Evolutionary conservation across 1,140 invertebrate species (phyloP), one percentile per base, ranked within the genome.

Genomic region (Drosophila seguyi): DNA sequence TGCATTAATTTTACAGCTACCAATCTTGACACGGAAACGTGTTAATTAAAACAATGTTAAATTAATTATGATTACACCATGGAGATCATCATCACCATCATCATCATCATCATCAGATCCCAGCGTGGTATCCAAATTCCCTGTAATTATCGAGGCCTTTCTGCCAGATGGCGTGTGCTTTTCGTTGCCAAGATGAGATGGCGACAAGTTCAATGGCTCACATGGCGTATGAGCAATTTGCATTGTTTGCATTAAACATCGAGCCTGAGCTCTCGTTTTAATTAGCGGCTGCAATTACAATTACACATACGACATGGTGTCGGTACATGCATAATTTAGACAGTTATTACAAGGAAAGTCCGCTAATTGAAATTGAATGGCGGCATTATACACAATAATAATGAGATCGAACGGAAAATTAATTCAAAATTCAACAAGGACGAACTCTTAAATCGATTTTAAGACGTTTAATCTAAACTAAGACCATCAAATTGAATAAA

Each of bases 141-240:
- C 58, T 48, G 14, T 47, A 78, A 82, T 82, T 77, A 78, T 62
- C 42, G 36, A 68, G 41, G 41, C 41, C 44, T 53, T 53, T 31
- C 11, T 38, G 56, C 31, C 56, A 69, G 57, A 57, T 74, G 74
- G 59, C 71, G 61, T 68, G 71, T 58, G 62, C 52, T 44, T 42
- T 60, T 34, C 34, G 20, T 20, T 31, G 57, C 47, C 57, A 50
- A 53, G 60, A 52, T 62, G 69, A 34, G 65, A 45, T 72, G 69
- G 56, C 42, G 83, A 87, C 83, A 87, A 87, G 83, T 87, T 87
- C 83, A 87, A 88, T 88, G 83, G 67, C 82, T 81, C 69, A 75
- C 45, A 42, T 50, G 62, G 42, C 48, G 58, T 86, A 75, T 79
- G 50, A 38, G 63, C 84, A 79, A 75, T 79, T 81, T 76, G 79